Conservation (phyloP, 2,888 invertebrate species). For the Melieria crassipennis region DNA sequence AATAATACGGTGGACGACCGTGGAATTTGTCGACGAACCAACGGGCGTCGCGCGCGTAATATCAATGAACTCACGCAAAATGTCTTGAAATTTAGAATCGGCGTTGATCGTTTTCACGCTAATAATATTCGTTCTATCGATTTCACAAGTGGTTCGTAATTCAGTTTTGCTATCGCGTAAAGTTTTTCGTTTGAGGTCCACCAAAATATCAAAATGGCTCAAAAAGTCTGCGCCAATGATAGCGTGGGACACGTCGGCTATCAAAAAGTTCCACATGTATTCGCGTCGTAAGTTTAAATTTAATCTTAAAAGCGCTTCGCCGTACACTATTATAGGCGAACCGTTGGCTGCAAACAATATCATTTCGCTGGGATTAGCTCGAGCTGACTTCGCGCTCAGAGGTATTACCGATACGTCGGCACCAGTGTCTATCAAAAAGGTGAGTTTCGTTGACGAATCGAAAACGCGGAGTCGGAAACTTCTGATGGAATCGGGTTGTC, state of each 20-base stretch:
- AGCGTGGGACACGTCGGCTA: slow-evolving; percentile 32
- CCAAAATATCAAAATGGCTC: slow-evolving; percentile 2
- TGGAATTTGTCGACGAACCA: slow-evolving; percentile 16
- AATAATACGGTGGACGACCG: background rate
- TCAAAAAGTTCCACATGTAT: slow-evolving; percentile 24
- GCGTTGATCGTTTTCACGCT: slow-evolving; percentile 17
- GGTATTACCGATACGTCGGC: slow-evolving; percentile 21
- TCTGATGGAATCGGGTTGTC: no score
- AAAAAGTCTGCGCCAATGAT: slow-evolving; percentile 34
- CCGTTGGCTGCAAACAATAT: slow-evolving; percentile 34
- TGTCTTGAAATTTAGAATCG: slow-evolving; percentile 16
- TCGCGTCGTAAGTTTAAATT: slow-evolving; percentile 29
- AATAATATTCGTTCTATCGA: slow-evolving; percentile 11
- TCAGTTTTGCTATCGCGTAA: background rate
- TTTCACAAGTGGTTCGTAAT: slow-evolving; percentile 4
- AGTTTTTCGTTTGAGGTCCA: slow-evolving; percentile 11
- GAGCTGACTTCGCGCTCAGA: no score
- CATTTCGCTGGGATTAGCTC: no score
- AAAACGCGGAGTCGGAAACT: no score
- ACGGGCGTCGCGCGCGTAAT: slow-evolving; percentile 18
- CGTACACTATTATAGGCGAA: slow-evolving; percentile 15
- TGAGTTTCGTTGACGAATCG: no score
- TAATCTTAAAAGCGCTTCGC: slow-evolving; percentile 8
- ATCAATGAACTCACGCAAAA: slow-evolving; percentile 25
- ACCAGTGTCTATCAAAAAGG: slow-evolving; percentile 35